Conservation (phyloP, 1,140 invertebrate species). For the Drosophila watanabei region DNA sequence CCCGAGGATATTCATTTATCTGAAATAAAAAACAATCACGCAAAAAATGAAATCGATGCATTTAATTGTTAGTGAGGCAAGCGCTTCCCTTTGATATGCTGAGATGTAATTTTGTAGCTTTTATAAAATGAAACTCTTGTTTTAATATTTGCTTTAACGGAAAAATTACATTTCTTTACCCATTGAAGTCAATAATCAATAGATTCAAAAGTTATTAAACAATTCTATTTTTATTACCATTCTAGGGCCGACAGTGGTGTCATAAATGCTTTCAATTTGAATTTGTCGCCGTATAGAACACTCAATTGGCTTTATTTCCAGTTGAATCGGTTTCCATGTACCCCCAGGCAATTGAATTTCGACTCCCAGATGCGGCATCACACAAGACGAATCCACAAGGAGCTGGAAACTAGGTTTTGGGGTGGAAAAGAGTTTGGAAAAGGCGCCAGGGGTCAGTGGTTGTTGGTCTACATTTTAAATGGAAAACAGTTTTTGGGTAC, state of each 20-base stretch:
- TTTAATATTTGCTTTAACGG: background rate
- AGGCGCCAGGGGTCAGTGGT: background rate
- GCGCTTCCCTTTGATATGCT: background rate
- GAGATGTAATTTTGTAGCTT: background rate
- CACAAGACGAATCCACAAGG: conserved; percentile 39
- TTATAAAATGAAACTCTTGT: no score
- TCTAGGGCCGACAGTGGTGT: conserved; percentile 13
- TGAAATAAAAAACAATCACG: background rate
- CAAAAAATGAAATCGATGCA: background rate
- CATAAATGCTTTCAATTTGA: conserved; percentile 61
- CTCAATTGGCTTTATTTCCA: conserved; percentile 71
- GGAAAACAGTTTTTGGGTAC: background rate
- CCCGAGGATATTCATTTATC: background rate
- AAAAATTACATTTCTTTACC: background rate
- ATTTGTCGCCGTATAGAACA: conserved; percentile 44
- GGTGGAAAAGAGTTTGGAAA: conserved; percentile 4
- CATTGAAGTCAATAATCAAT: background rate
- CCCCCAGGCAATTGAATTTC: conserved; percentile 35
- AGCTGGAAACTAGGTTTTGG: conserved; percentile 22
- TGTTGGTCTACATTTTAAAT: no score
- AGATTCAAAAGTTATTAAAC: background rate
- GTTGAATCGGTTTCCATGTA: conserved; percentile 65
- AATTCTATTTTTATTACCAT: background rate
- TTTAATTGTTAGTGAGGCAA: background rate
- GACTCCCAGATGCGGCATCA: conserved; percentile 31